Conservation (phyloP, 2,888 invertebrate genomes). For the Zeuzera pyrina region DNA sequence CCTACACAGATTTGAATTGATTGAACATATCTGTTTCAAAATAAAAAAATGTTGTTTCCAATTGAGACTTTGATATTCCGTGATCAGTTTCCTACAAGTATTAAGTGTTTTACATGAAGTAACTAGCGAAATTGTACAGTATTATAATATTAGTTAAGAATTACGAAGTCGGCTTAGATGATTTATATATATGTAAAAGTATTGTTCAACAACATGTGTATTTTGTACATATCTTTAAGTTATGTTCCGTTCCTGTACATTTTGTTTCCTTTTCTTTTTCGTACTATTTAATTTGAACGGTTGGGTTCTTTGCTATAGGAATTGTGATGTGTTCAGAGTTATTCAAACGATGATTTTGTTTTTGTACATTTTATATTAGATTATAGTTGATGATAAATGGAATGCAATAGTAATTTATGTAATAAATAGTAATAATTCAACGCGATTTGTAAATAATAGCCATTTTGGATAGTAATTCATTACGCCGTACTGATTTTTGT, state of each 20-base stretch:
- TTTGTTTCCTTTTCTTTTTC: slow-evolving; percentile 24
- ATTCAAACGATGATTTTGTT: slow-evolving; percentile 36
- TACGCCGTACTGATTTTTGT: slow-evolving; percentile 26
- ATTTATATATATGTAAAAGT: slow-evolving; percentile 43
- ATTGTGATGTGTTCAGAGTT: slow-evolving; percentile 66
- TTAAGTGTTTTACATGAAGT: slow-evolving; percentile 57
- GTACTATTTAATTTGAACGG: slow-evolving; percentile 27
- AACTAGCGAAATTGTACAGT: slow-evolving; percentile 73
- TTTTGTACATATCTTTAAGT: slow-evolving; percentile 68
- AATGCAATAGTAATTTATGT: slow-evolving; percentile 73
- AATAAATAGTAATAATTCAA: slow-evolving; percentile 51
- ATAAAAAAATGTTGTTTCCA: slow-evolving; percentile 22
- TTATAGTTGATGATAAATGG: slow-evolving; percentile 59
- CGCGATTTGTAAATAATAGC: slow-evolving; percentile 63
- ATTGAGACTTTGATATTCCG: slow-evolving; percentile 57
- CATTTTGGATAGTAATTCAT: slow-evolving; percentile 35
- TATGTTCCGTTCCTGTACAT: slow-evolving; percentile 69
- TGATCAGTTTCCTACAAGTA: slow-evolving; percentile 58
- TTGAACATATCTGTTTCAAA: slow-evolving; percentile 42
- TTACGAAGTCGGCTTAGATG: slow-evolving; percentile 52
- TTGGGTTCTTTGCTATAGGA: slow-evolving; percentile 53
- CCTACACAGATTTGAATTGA: slow-evolving; percentile 36
- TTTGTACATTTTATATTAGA: slow-evolving; percentile 64
- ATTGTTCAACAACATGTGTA: slow-evolving; percentile 57
- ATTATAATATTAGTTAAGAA: slow-evolving; percentile 62